Base-by-base conservation (phyloP, 2,888 invertebrate species). In the Xanthia togata region DNA sequence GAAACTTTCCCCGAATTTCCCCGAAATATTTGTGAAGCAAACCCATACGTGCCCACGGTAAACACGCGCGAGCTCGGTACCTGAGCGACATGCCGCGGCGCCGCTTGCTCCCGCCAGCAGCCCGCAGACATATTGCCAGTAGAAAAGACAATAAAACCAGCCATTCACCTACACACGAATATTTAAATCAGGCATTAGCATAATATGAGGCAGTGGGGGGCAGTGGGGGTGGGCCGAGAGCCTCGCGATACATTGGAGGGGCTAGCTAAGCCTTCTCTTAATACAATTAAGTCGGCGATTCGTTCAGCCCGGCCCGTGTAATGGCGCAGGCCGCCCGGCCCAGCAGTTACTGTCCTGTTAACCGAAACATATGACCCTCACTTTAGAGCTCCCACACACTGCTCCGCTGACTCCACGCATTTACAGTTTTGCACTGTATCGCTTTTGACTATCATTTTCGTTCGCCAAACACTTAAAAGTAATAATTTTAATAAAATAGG, bases 121-220 rank as follows among this genome's bases (percentile, higher is more conserved):
- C 53, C 12, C 63, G 62, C 60, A 74, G 41, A 79, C 60, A 70
- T 80, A 74, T 76, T 70, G 64, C 75, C 83, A 73, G 86, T 76
- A 78, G 76, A 75, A 80, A 68, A 79, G 70, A 79, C 59, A 84
- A 79, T 78, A 86, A 77, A 79, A 77, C 50, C 73, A 72, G 64
- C 64, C 73, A 73, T 82, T 82, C 69, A 79, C 69, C 72, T 64
- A 77, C 76, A 79, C 73, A 77, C 76, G 70, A 88, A 84, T 88
- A 87, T 84, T 87, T 87, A 86, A 88, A 84, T 79, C 70, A 72
- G 72, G 57, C 38, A 81, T 88, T 87, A 84, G 63, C 85, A 87
- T 87, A 75, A 79, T 78, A 78, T 83, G 72, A 53, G 65, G 65
- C 59, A 65, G 67, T 44, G 59, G 59, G 73, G 44, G 31, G 57